Conservation (phyloP, 2,113 vertebrate species). For the Formicarius rufipectus region DNA sequence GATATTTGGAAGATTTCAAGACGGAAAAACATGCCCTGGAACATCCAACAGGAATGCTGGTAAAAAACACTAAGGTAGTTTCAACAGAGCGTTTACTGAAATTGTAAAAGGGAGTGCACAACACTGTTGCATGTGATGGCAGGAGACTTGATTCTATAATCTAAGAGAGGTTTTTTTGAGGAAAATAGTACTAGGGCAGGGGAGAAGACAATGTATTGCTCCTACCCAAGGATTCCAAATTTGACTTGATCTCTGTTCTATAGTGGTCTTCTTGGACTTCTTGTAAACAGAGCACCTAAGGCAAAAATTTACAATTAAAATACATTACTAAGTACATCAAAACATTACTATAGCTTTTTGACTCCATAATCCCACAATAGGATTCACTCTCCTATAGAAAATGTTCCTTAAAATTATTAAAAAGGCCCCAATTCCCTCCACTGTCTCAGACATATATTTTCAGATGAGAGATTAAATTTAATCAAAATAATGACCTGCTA, state of each 20-base stretch:
- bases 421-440: background rate
- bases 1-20: background rate
- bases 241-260: slow-evolving; percentile 85
- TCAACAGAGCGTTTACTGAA: background rate
- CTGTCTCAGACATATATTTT: background rate
- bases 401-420: background rate
- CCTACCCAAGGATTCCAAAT: slow-evolving; percentile 85
- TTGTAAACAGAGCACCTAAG: slow-evolving; percentile 94
- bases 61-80: background rate
- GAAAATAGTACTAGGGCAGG: background rate
- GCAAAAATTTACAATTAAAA: slow-evolving; percentile 41
- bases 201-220: background rate
- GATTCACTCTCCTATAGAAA: background rate
- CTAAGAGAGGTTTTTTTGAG: background rate
- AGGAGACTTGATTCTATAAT: background rate
- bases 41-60: background rate
- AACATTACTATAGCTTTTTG: background rate
- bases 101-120: background rate
- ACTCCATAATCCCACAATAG: background rate
- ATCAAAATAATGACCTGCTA: background rate
- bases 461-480: background rate
- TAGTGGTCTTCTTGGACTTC: slow-evolving; percentile 97
- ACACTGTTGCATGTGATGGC: background rate
- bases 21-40: background rate
- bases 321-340: background rate